These are phyloP conservation scores for Galagoides demidoff DNA, from an alignment of 2,797 vertebrate genomes.

Conservation along the genomic window DNA sequence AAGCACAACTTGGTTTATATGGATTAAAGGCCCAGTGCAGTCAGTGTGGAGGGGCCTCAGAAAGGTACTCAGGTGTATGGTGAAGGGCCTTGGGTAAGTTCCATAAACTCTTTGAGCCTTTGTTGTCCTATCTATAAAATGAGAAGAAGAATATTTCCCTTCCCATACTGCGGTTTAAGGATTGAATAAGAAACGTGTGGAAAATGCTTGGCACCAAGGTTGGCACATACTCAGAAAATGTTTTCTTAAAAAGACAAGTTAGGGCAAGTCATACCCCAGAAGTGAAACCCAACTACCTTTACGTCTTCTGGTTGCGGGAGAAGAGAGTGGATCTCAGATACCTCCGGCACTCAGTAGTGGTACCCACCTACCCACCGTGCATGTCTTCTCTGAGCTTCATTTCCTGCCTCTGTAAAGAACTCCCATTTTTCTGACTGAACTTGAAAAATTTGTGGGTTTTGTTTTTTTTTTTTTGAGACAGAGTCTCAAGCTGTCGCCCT, in stretches of 20 bases:
- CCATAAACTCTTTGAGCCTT: background rate
- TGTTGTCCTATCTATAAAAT: slow-evolving; percentile 38
- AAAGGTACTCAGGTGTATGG: background rate
- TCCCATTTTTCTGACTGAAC: background rate
- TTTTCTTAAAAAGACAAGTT: slow-evolving; percentile 19
- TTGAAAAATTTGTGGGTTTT: background rate
- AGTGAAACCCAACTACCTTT: background rate
- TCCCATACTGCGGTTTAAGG: background rate
- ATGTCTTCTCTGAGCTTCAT: background rate
- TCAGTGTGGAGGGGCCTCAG: background rate
- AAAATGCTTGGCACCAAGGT: background rate
- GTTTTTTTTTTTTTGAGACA: too few species aligned
- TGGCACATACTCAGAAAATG: background rate
- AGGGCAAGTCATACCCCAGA: background rate
- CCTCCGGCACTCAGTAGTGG: rapidly evolving
- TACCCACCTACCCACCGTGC: too few species aligned
- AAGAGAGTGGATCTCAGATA: background rate
- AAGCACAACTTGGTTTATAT: slow-evolving; percentile 60
- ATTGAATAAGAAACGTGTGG: background rate
- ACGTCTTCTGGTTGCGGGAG: background rate
- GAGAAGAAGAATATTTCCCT: background rate
- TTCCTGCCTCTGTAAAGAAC: background rate
- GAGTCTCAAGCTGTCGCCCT: too few species aligned
- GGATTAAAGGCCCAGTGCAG: slow-evolving; percentile 40
- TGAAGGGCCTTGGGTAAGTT: background rate